Evolutionary conservation across 2,888 invertebrate species (phyloP), one percentile per base, ranked within the genome.

Genomic region (Argyra leucocephala): DNA sequence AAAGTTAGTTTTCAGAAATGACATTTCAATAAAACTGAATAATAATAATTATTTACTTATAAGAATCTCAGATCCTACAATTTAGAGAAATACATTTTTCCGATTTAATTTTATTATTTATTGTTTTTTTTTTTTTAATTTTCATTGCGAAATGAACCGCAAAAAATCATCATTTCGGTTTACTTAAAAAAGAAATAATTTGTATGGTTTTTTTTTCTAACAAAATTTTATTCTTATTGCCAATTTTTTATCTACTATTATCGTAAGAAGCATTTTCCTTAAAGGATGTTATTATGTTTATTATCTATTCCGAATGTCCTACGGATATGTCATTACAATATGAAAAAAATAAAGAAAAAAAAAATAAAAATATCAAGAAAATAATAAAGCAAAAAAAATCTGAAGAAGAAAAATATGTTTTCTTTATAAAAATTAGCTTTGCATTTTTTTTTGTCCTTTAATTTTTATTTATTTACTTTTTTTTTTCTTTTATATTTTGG

Each of bases 271-370:
- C 7, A 31, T 12, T 48, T 12, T 48, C 18, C 18, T 48, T n/a
- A 48, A 48, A n/a, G 48, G 48, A 48, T 48, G 48, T 48, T 48
- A 48, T 48, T 48, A 48, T 48, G 48, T 48, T 48, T 48, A 48
- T 48, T 48, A 48, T 48, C 48, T 48, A 48, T 48, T 48, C 48
- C 18, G 48, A 48, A 48, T 48, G 48, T 48, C 48, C 48, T 48
- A 48, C 48, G 48, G 48, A 48, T 48, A 48, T 48, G 48, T 48
- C 48, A 48, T 48, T 48, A 48, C 48, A 48, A 48, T 9, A 48
- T 48, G 48, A 48, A 48, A n/a, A 48, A 48, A 48, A 48, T 2
- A 48, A 18, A 18, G 31, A 31, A 7, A 31, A 31, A 10, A 31
- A 31, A 18, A 48, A 18, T 18, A 48, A n/a, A 48, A 31, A 48